Evolutionary conservation across 2,888 invertebrate species (phyloP).

Genomic region (Crossocerus cetratus): DNA sequence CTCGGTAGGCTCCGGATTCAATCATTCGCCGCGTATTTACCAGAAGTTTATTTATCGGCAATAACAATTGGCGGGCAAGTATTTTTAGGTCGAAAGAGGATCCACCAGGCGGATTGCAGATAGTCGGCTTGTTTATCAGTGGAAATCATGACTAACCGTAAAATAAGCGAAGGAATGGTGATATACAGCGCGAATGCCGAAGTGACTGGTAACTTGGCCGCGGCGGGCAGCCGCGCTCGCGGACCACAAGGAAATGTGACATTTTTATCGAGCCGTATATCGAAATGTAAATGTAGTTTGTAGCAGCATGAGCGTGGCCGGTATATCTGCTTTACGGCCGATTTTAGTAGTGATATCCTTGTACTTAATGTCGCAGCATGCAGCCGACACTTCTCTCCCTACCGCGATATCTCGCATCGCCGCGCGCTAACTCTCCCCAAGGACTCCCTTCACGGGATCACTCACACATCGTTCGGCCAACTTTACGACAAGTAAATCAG

Average conservation of each 20-base stretch:
- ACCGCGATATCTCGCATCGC: conserved; percentile 22
- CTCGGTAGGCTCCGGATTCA: too few species aligned
- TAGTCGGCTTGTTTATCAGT: conserved; percentile 21
- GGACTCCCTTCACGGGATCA: not conserved
- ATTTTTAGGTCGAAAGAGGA: too few species aligned
- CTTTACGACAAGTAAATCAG: conserved; percentile 4
- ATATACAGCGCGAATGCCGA: conserved; percentile 28
- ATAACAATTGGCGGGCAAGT: too few species aligned
- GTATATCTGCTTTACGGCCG: conserved; percentile 71
- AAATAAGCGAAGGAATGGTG: conserved; percentile 29
- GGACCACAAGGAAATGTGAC: conserved; percentile 64
- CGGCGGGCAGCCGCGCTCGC: too few species aligned
- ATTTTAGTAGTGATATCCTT: conserved; percentile 73
- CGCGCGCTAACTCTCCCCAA: conserved; percentile 9
- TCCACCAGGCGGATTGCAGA: too few species aligned
- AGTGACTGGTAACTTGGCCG: conserved; percentile 14
- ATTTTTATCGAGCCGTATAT: conserved; percentile 73
- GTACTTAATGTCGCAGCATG: conserved; percentile 63
- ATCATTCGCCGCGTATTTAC: too few species aligned
- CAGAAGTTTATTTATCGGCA: too few species aligned
- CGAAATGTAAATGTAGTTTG: conserved; percentile 73
- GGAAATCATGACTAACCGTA: conserved; percentile 37
- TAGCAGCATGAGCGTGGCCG: conserved; percentile 54
- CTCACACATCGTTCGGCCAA: conserved; percentile 1
- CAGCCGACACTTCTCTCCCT: conserved; percentile 24